phyloP scores from a whole-genome alignment of 2,797 vertebrate genomes.

The Lithobates sylvaticus region DNA sequence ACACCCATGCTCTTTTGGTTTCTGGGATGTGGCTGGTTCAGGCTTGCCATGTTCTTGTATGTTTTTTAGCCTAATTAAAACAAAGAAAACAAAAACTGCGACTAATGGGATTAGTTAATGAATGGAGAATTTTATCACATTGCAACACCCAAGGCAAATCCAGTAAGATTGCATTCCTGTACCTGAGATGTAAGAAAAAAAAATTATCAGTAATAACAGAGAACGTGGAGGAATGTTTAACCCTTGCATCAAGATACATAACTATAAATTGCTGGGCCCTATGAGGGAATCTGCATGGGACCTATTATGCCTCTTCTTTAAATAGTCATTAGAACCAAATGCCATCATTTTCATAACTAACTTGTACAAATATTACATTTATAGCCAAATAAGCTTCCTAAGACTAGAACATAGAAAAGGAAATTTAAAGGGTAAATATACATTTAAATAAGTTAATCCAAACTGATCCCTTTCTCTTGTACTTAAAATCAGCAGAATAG shows the following conservation, averaged over 20 bases:
- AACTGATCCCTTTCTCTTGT: too few species aligned
- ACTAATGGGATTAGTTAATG: slow-evolving; percentile 57
- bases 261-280: background rate
- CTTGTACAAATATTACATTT: background rate
- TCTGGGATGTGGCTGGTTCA: slow-evolving; percentile 26
- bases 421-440: too few species aligned
- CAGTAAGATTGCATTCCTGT: slow-evolving; percentile 47
- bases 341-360: background rate
- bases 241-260: background rate
- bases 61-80: slow-evolving; percentile 54
- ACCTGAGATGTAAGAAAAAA: slow-evolving; percentile 28
- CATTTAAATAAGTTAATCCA: too few species aligned
- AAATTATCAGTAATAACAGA: slow-evolving; percentile 19
- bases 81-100: slow-evolving; percentile 55
- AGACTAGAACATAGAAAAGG: too few species aligned
- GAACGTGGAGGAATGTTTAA: slow-evolving; percentile 4
- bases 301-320: background rate
- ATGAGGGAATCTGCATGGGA: background rate
- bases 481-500: too few species aligned
- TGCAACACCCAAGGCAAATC: slow-evolving; percentile 57
- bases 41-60: slow-evolving; percentile 45
- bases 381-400: background rate
- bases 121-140: slow-evolving; percentile 55
- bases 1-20: slow-evolving; percentile 1
- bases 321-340: background rate